These are phyloP conservation scores for Saccopteryx leptura DNA, from an alignment of 2,113 vertebrate species.

Conservation along the genomic window DNA sequence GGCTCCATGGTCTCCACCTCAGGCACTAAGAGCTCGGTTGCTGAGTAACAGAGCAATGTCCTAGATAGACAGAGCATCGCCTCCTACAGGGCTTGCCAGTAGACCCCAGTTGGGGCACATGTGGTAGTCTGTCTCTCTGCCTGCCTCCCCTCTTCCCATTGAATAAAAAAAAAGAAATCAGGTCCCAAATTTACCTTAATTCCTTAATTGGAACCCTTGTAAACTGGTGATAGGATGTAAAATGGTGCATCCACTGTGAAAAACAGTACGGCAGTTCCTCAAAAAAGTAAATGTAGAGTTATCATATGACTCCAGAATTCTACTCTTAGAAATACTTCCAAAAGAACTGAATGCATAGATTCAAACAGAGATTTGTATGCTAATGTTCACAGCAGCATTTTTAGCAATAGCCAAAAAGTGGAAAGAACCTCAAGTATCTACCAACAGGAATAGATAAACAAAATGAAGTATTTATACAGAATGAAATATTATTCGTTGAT, in stretches of 20 bases:
- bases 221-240: background rate
- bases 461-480: background rate
- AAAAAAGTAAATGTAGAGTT: background rate
- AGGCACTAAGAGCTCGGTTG: too few relatives aligned
- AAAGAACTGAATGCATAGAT: background rate
- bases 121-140: too few relatives aligned
- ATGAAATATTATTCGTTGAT: background rate
- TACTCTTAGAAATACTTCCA: background rate
- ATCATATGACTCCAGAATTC: background rate
- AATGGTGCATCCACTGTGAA: background rate
- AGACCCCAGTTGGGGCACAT: too few relatives aligned
- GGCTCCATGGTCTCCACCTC: too few relatives aligned
- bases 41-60: too few relatives aligned
- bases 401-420: background rate
- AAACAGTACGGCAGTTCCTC: background rate
- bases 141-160: too few relatives aligned
- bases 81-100: too few relatives aligned
- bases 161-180: background rate
- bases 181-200: slow-evolving; percentile 4
- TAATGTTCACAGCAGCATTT: background rate
- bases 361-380: background rate
- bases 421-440: background rate
- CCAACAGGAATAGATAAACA: background rate
- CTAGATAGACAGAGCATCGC: too few relatives aligned
- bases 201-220: background rate